Evolutionary conservation across 2,113 vertebrate species (phyloP).

Genomic region (Cavia aperea): DNA sequence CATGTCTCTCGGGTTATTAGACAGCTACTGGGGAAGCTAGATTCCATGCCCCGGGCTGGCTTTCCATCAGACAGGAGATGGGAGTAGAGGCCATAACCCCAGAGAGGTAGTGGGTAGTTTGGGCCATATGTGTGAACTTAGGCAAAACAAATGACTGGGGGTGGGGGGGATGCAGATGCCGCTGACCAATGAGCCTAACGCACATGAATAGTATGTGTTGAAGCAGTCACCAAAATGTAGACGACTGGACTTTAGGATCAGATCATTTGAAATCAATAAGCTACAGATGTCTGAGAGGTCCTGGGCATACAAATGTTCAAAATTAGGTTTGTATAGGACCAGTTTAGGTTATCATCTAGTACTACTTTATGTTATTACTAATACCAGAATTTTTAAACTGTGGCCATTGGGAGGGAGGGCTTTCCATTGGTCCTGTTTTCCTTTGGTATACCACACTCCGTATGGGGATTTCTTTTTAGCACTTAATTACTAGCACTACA

Average conservation of each 20-base stretch:
- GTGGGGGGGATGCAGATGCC: background rate
- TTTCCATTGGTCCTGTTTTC: background rate
- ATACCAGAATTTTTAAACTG: background rate
- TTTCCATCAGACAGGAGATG: background rate
- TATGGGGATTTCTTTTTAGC: background rate
- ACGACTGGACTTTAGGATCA: background rate
- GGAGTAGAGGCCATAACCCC: background rate
- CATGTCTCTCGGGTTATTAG: background rate
- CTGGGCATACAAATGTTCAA: background rate
- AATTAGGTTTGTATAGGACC: background rate
- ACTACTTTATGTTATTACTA: background rate
- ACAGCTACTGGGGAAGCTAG: background rate
- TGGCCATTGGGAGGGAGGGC: background rate
- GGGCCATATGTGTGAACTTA: background rate
- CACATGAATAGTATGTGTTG: background rate
- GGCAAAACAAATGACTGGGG: background rate
- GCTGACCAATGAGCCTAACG: background rate
- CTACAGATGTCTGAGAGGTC: background rate
- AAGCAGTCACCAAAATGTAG: background rate
- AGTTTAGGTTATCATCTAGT: background rate
- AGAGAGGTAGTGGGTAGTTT: background rate
- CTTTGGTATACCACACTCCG: background rate
- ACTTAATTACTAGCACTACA: background rate
- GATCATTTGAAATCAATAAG: background rate
- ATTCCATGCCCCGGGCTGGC: background rate